phyloP scores from a whole-genome alignment of 2,113 vertebrate species.

The Buteo buteo region DNA sequence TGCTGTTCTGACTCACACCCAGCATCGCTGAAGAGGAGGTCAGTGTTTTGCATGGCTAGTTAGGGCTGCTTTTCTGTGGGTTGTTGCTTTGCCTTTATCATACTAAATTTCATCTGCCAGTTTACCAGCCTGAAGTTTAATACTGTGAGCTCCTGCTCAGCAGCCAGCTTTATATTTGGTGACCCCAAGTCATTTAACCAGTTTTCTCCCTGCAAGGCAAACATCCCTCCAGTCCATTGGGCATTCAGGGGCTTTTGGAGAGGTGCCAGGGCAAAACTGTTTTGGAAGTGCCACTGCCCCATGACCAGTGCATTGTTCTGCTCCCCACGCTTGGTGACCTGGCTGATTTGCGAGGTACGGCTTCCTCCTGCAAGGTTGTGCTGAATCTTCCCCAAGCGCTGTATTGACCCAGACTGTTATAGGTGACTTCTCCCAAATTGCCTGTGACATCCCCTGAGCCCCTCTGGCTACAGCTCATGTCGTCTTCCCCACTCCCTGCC shows the following conservation, averaged over 20 bases:
- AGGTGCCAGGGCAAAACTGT: background rate
- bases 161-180: background rate
- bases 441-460: background rate
- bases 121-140: background rate
- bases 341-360: background rate
- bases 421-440: background rate
- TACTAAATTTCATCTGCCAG: background rate
- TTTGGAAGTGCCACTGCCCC: background rate
- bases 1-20: background rate
- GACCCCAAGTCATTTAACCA: background rate
- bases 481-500: background rate
- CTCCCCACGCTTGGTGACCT: accelerated
- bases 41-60: background rate
- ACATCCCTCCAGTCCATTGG: background rate
- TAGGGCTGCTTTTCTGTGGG: background rate
- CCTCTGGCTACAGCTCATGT: background rate
- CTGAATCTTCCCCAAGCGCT: background rate
- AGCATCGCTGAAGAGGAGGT: background rate
- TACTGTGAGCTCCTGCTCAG: background rate
- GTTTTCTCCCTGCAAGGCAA: background rate
- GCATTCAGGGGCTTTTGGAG: background rate
- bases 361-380: background rate
- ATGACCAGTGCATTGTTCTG: accelerated
- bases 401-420: background rate
- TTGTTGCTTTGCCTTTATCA: background rate